Percentiles rank a stretch among this genome's conserved stretches.
These are phyloP conservation scores for Drosophila hawaiiensis DNA, from an alignment of 2,888 invertebrate genomes.

Conservation along the genomic window DNA sequence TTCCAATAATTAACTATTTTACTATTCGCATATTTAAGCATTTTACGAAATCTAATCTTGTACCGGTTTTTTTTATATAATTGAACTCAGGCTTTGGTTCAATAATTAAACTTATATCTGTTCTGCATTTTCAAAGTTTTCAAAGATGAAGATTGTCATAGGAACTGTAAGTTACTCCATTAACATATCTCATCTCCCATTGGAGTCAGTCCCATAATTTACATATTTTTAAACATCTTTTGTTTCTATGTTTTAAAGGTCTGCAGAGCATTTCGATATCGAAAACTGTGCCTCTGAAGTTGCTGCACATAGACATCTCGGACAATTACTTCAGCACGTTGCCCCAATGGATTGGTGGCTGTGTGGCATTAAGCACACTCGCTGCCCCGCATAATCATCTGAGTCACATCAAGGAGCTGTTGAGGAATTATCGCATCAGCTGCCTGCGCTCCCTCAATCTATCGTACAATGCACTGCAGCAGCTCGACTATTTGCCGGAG, in stretches of 20 bases:
- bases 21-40: background rate
- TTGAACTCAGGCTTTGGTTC: background rate
- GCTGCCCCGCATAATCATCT: constrained; percentile 91
- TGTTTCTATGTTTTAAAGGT: constrained; percentile 86
- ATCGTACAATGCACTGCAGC: constrained; percentile 91
- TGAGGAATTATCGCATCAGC: constrained; percentile 91
- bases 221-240: background rate
- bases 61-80: background rate
- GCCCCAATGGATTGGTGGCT: constrained; percentile 92
- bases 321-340: constrained; percentile 90
- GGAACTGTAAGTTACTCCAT: background rate
- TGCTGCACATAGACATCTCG: constrained; percentile 92
- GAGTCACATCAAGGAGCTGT: constrained; percentile 89
- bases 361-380: constrained; percentile 89
- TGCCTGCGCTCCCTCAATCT: constrained; percentile 90
- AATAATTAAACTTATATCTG: background rate
- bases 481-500: constrained; percentile 89
- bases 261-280: constrained; percentile 89
- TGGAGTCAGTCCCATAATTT: background rate
- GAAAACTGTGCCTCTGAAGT: constrained; percentile 89
- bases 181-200: background rate
- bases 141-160: background rate
- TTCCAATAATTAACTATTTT: background rate
- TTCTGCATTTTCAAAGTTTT: background rate
- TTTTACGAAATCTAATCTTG: too few species aligned